These are phyloP conservation scores for Troilus luridus DNA, from an alignment of 2,888 invertebrate species.

Conservation along the genomic window DNA sequence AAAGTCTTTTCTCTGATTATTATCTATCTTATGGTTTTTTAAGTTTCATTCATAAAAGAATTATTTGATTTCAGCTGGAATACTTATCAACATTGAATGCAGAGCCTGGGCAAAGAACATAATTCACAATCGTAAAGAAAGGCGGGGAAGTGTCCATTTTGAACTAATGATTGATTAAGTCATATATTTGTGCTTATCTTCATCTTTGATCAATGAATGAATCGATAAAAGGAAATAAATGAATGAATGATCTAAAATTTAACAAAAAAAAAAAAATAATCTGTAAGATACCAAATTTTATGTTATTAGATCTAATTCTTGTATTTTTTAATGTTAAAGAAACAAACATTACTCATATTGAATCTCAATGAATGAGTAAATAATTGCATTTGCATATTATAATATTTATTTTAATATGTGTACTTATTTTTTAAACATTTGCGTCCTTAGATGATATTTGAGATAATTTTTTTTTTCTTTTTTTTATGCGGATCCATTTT, in stretches of 20 bases:
- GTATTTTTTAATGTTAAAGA: background rate
- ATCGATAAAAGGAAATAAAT: background rate
- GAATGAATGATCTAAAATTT: background rate
- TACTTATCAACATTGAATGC: constrained; percentile 71
- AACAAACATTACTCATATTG: constrained; percentile 12
- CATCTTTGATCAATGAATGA: background rate
- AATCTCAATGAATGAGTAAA: background rate
- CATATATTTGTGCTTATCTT: background rate
- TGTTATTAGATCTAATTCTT: background rate
- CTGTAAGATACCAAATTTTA: constrained; percentile 12
- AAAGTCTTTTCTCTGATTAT: too few species aligned
- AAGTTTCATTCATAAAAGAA: background rate
- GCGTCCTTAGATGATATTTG: constrained; percentile 36
- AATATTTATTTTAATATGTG: constrained; percentile 9
- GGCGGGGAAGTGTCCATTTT: constrained; percentile 72
- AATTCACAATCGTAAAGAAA: constrained; percentile 70
- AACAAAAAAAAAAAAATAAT: background rate
- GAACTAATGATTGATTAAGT: constrained; percentile 71
- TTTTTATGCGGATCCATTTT: background rate
- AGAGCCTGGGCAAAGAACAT: constrained; percentile 71
- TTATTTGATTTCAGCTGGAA: constrained; percentile 67
- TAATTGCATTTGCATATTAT: background rate
- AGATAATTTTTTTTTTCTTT: background rate
- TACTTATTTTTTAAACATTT: constrained; percentile 47
- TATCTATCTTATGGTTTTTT: background rate